Evolutionary conservation across 2,113 vertebrate species (phyloP).

Genomic region (Euleptes europaea): DNA sequence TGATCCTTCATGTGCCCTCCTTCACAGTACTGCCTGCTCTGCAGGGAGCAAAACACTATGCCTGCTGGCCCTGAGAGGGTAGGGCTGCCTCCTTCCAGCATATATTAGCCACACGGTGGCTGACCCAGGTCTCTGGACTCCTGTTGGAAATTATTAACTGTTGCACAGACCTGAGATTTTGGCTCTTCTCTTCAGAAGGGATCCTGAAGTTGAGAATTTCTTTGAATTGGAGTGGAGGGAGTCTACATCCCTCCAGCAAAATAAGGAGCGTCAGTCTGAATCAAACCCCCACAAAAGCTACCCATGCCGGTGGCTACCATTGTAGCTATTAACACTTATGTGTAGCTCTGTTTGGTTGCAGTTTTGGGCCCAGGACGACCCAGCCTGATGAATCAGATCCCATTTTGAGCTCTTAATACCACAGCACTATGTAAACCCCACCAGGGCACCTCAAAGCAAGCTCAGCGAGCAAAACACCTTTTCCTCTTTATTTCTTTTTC

Average conservation of each 20-base stretch:
- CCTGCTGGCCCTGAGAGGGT: background rate
- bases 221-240: background rate
- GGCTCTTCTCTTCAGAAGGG: constrained; percentile 7
- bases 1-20: background rate
- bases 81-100: constrained; percentile 42
- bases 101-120: background rate
- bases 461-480: constrained; percentile 18
- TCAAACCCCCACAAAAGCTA: background rate
- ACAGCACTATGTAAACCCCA: background rate
- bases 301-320: background rate
- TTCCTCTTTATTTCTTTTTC: constrained; percentile 25
- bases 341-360: background rate
- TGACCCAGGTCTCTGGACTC: background rate
- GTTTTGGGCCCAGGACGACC: background rate
- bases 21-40: constrained; percentile 25
- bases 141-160: background rate
- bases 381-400: background rate
- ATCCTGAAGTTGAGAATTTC: background rate
- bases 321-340: constrained; percentile 3
- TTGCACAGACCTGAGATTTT: background rate
- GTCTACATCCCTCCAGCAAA: background rate
- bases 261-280: background rate
- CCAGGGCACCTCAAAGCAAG: background rate
- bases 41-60: constrained; percentile 12
- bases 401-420: background rate